These are phyloP conservation scores for Notothenia coriiceps DNA, from an alignment of 2,113 vertebrate species.

Conservation along the genomic window DNA sequence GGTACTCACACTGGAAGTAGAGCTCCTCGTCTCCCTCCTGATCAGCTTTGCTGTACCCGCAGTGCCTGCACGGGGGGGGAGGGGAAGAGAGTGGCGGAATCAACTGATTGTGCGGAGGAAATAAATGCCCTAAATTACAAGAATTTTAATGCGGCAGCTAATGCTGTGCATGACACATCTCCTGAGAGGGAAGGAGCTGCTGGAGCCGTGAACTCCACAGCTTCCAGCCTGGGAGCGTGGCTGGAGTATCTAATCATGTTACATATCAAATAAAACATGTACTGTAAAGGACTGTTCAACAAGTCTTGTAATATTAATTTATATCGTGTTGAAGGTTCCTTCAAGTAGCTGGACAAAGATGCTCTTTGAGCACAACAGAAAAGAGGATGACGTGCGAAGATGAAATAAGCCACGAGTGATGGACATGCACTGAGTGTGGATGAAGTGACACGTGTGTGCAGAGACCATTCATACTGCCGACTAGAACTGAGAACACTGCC, in stretches of 20 bases:
- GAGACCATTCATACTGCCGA: neutral
- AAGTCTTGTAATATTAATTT: conserved; percentile 33
- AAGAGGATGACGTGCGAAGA: neutral
- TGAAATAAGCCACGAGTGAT: conserved; percentile 32
- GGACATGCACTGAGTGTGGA: conserved; percentile 35
- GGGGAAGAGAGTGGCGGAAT: conserved; percentile 55
- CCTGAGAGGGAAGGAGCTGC: conserved; percentile 40
- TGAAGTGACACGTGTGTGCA: neutral
- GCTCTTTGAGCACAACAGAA: conserved; percentile 18
- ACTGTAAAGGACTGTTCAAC: conserved; percentile 36
- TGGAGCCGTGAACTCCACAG: conserved; percentile 27
- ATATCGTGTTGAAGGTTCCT: conserved; percentile 42
- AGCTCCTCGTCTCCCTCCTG: conserved; percentile 99
- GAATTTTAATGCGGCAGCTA: conserved; percentile 52
- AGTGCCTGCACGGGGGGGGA: conserved; percentile 86
- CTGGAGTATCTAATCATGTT: conserved; percentile 28
- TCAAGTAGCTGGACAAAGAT: conserved; percentile 30
- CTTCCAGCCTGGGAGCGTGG: conserved; percentile 2
- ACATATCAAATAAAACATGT: conserved; percentile 43
- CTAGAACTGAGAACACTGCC: neutral
- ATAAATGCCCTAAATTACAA: conserved; percentile 61
- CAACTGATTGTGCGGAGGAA: conserved; percentile 62
- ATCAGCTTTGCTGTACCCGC: conserved; percentile 98
- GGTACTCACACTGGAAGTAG: conserved; percentile 99
- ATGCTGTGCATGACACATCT: conserved; percentile 52